Conservation (phyloP, 2,113 vertebrate species). For the Oncorhynchus kisutch region DNA sequence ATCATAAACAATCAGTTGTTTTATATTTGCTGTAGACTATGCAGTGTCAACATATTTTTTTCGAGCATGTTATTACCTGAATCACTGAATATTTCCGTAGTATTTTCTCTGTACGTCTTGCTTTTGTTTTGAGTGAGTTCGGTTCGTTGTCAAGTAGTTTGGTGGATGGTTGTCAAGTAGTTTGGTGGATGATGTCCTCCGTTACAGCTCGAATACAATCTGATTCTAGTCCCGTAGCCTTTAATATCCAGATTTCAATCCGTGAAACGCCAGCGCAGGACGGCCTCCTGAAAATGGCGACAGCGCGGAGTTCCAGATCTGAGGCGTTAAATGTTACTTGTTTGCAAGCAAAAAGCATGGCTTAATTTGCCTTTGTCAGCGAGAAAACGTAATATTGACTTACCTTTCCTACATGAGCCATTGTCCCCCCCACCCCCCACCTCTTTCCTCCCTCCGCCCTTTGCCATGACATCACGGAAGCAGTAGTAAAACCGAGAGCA, state of each 20-base stretch:
- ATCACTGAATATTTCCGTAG: conserved; percentile 33
- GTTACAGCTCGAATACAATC: conserved; percentile 46
- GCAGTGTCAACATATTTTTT: background rate
- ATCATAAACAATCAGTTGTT: too few species aligned
- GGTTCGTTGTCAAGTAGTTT: conserved; percentile 16
- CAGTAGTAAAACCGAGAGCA: conserved; percentile 97
- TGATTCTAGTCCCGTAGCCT: conserved; percentile 53
- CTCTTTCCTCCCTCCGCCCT: conserved; percentile 84
- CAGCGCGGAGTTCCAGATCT: conserved; percentile 59
- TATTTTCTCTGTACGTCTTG: conserved; percentile 35
- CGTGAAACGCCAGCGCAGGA: conserved; percentile 21
- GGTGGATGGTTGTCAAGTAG: conserved; percentile 40
- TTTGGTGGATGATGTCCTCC: conserved; percentile 62
- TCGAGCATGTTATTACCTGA: conserved; percentile 49
- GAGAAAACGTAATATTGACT: conserved; percentile 92
- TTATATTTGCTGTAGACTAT: background rate
- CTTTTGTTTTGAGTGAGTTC: conserved; percentile 45
- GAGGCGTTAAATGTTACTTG: conserved; percentile 72
- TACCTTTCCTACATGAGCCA: conserved; percentile 98
- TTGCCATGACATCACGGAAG: conserved; percentile 99
- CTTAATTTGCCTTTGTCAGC: conserved; percentile 95
- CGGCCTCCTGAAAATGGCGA: conserved; percentile 50
- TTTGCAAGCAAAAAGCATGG: conserved; percentile 83
- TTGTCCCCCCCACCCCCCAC: conserved; percentile 86
- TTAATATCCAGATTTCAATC: conserved; percentile 63